phyloP scores from a whole-genome alignment of 1,140 invertebrate genomes.

The Pinna nobilis region DNA sequence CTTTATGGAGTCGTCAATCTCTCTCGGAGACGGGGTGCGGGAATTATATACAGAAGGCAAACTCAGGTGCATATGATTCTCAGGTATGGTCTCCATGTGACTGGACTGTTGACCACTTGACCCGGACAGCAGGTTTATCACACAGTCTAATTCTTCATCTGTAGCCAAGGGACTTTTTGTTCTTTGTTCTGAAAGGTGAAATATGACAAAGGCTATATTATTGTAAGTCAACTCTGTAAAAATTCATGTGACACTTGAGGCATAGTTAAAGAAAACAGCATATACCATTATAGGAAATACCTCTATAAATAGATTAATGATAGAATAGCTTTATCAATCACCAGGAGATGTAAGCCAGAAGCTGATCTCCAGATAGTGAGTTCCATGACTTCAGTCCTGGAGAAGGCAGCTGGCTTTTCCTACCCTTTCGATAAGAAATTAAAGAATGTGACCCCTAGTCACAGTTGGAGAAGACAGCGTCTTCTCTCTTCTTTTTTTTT shows the following conservation, averaged over 20 bases:
- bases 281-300: no score
- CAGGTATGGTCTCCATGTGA: conserved; percentile 55
- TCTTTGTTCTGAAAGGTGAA: conserved; percentile 10
- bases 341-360: no score
- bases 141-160: conserved; percentile 69
- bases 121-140: conserved; percentile 68
- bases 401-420: no score
- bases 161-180: conserved; percentile 57
- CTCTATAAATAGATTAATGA: no score
- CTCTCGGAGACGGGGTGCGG: conserved; percentile 32
- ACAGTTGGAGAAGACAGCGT: no score
- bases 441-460: no score
- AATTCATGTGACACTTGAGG: neutral
- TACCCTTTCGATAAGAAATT: no score
- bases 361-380: no score
- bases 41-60: conserved; percentile 45
- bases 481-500: no score
- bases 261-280: no score
- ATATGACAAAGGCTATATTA: neutral
- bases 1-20: conserved; percentile 18
- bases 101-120: conserved; percentile 14
- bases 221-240: neutral
- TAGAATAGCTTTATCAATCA: no score
- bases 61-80: conserved; percentile 54
- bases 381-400: no score